Base-by-base conservation (phyloP, 2,888 invertebrate species). In the Dendrolimus houi region DNA sequence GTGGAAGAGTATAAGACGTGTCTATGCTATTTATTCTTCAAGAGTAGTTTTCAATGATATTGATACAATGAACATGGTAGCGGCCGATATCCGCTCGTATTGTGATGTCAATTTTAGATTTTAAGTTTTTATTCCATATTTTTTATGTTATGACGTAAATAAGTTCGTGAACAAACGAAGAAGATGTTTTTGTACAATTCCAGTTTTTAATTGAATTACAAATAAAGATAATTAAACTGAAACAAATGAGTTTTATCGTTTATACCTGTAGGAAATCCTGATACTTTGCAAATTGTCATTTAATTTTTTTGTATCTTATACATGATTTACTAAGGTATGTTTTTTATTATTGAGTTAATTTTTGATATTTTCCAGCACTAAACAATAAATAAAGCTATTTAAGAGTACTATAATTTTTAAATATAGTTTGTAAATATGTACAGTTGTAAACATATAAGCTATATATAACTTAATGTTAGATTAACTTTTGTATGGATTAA, bases 401-500 rank as follows among this genome's bases (percentile, higher is more conserved):
- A 29, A 29, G 29, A 29, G 29, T 29, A 29, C 29, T 29, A 6
- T 29, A 29, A 29, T 29, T 29, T 29, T 29, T 29, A 29, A 47
- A 47, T 47, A 10, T 47, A 62, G 63, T 62, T 59, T 87, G 87
- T 88, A 87, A 80, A 87, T 87, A 87, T 87, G 86, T 87, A 85
- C 74, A 83, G 73, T 6, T 29, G 29, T 29, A 29, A 29, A 3
- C 29, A 29, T 6, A 29, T 41, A 56, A 29, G 54, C 64, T 69
- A 75, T 72, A 65, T 67, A 57, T 71, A 67, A 67, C 66, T 63
- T 64, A 65, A 67, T 69, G 70, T 71, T 67, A 69, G 69, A 65
- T 60, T 76, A 81, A 80, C 72, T 83, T 85, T 86, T 85, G 70
- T 85, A 85, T 83, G 75, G 47, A 74, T 73, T 79, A 82, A 79